Base-by-base conservation (phyloP, 2,888 invertebrate species). In the Lepidochrysops patricia region DNA sequence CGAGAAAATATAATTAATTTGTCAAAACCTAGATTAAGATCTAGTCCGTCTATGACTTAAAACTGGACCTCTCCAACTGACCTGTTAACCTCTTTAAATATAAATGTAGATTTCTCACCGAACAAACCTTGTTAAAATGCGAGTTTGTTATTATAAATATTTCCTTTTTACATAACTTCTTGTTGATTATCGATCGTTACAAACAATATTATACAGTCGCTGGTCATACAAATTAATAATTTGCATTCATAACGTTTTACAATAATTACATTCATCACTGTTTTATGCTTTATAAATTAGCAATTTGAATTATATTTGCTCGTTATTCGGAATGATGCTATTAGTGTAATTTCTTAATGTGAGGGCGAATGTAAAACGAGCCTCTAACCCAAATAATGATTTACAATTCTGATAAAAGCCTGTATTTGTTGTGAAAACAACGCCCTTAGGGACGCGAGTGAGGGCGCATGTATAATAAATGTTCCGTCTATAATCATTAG, bases 351-450 rank as follows among this genome's bases (percentile, higher is more conserved):
- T 23, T 19, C 23, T 43, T 4, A 19, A 9, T 19, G 9, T 3
- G 43, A 19, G 19, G 43, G 43, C 19, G 4, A 9, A 43, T 43
- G 12, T 43, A 43, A 43, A 43, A 43, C 37, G 19, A 43, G 43
- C 19, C 43, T 43, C 43, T 19, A 43, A 43, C 43, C 4, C 12
- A 43, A 43, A 43, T 43, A 43, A 43, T 43, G 19, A 43, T 43
- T 43, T 23, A 43, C 23, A 43, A 43, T 43, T 43, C 43, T 43
- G 43, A 43, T 43, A 43, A 43, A 43, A 43, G 43, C 43, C 43
- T 43, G 19, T 43, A 43, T 43, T 43, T 9, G 43, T 43, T 4
- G 43, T 43, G 19, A 15, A 43, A 43, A 43, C 43, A 43, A 43
- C 43, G 12, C 43, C 43, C 43, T 43, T 19, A 19, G 43, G 19